Conservation (phyloP, 1,140 invertebrate genomes). For the Phymorhynchus buccinoides region DNA sequence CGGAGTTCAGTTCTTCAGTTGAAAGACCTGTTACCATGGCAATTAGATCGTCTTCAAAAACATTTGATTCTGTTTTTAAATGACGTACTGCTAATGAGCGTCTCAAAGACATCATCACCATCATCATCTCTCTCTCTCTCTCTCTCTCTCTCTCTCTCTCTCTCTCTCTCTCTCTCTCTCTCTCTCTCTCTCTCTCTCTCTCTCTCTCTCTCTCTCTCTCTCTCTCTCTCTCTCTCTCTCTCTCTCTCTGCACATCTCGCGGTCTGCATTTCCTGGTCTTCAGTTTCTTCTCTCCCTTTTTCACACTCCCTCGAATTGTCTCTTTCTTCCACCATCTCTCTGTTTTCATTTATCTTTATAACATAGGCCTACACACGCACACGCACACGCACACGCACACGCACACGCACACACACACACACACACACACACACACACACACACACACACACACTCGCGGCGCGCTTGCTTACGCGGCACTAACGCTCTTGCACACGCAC, state of each 20-base stretch:
- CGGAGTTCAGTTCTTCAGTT: neutral
- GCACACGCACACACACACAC: neutral
- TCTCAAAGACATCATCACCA: neutral
- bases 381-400: neutral
- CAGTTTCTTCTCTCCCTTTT: conserved; percentile 8
- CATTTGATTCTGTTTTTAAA: neutral
- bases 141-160: neutral
- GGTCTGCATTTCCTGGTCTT: neutral
- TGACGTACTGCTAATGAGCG: neutral
- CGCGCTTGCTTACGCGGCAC: neutral
- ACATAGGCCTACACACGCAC: no score
- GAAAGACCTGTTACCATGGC: neutral
- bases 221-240: conserved; percentile 1
- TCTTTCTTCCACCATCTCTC: no score
- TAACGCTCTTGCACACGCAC: no score
- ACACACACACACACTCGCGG: neutral
- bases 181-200: neutral
- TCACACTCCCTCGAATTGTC: no score
- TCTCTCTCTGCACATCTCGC: no score
- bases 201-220: neutral
- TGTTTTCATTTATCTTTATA: neutral
- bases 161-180: neutral
- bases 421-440: neutral
- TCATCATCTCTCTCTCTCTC: neutral
- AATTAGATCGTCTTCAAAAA: neutral